Conservation (phyloP, 2,113 vertebrate species). For the Ailurus styani region DNA sequence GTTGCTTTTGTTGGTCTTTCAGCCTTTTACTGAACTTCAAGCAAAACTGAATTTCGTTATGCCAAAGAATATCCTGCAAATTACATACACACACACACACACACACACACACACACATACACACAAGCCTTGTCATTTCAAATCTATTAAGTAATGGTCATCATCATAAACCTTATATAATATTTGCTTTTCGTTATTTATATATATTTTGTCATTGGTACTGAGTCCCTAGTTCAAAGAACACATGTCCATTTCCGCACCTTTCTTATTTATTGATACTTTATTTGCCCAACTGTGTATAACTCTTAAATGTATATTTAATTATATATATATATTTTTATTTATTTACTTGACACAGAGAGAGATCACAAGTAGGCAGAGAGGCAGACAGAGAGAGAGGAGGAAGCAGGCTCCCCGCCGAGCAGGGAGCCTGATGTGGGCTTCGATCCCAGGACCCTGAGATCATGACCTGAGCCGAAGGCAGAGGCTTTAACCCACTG, state of each 20-base stretch:
- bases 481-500: too few relatives aligned
- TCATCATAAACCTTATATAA: neutral
- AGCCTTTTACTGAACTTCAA: neutral
- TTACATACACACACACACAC: neutral
- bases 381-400: too few relatives aligned
- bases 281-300: neutral
- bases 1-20: neutral
- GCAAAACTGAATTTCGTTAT: neutral
- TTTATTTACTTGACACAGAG: neutral
- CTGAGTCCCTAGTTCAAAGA: neutral
- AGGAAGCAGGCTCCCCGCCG: too few relatives aligned
- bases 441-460: too few relatives aligned
- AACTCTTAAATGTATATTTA: neutral
- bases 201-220: neutral
- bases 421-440: too few relatives aligned
- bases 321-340: neutral
- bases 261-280: neutral
- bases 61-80: neutral
- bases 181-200: neutral
- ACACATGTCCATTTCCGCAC: neutral
- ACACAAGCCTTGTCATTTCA: neutral
- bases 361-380: too few relatives aligned
- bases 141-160: neutral
- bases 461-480: too few relatives aligned
- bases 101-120: too few relatives aligned